Evolutionary conservation across 2,797 vertebrate genomes (phyloP).

Genomic region (Craterocephalus amniculus): DNA sequence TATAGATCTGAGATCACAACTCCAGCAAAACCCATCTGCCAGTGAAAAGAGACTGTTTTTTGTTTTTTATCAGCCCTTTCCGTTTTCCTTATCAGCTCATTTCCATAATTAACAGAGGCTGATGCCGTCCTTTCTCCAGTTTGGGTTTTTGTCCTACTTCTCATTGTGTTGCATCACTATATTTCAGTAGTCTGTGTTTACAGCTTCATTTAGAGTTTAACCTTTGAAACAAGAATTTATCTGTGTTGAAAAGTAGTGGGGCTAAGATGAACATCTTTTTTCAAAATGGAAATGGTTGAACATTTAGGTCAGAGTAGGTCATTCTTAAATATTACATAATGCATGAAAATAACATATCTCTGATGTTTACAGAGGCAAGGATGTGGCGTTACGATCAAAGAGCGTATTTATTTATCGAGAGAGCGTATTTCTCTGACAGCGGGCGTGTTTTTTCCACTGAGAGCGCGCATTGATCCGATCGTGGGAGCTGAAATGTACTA

Average conservation of each 20-base stretch:
- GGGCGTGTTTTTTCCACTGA: too few species aligned
- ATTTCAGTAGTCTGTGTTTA: background rate
- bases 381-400: too few species aligned
- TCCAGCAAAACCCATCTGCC: conserved; percentile 58
- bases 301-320: background rate
- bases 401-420: too few species aligned
- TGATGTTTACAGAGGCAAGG: too few species aligned
- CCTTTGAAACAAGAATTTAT: background rate
- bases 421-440: too few species aligned
- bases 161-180: conserved; percentile 8
- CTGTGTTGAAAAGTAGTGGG: background rate
- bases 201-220: conserved; percentile 4
- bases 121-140: conserved; percentile 52
- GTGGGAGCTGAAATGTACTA: too few species aligned
- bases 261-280: background rate
- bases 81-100: conserved; percentile 73
- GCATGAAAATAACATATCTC: background rate
- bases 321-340: background rate
- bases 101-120: conserved; percentile 77
- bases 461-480: too few species aligned
- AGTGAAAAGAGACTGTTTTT: conserved; percentile 67
- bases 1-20: conserved; percentile 73
- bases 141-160: conserved; percentile 55
- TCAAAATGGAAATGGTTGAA: background rate
- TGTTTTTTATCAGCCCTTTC: conserved; percentile 67